Evolutionary conservation across 2,113 vertebrate species (phyloP), one percentile per base, ranked within the genome.

Genomic region (Centropus bengalensis): DNA sequence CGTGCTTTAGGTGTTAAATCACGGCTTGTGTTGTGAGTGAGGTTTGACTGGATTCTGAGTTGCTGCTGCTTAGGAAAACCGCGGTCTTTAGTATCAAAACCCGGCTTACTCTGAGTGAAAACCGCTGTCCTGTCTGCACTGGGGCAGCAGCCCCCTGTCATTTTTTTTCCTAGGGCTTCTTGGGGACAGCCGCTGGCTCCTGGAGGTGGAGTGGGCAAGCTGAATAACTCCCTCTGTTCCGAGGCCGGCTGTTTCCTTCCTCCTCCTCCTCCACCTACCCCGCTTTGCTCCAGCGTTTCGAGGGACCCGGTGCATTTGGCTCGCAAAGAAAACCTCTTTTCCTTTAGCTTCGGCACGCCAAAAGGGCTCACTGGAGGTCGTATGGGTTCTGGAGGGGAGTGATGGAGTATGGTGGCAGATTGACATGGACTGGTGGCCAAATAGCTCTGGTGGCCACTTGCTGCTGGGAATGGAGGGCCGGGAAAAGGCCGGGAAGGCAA

Each of bases 211-310:
- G 22, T 84, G 86, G 85, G 54, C 44, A 91, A 88, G 68, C 73
- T 93, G 83, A 94, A 82, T 86, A 70, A 82, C 56, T 76, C 64
- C 76, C 68, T 94, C 67, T 96, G 94, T 96, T 96, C 86, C 89
- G 0, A 0, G 62, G 45, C 2, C 0, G 71, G 80, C 80, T 3
- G 10, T 77, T 96, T 96, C 89, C 96, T 96, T 96, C 89, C 93
- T 94, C 82, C 70, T 89, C 76, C 82, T 63, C 64, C 71, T 91
- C 76, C 36, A 36, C 36, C 45, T 70, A 17, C 44, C 38, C 36
- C 2, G 14, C 85, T 78, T 77, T 49, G 15, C 66, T 70, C 28
- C 4, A 1, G 15, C 8, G 0, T 82, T 91, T 67, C 7, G 22
- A 20, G 77, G 77, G 54, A 63, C 38, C 42, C 2, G 17, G 40